These are phyloP conservation scores for Athalia cordata DNA, from an alignment of 2,888 invertebrate genomes.

Conservation along the genomic window DNA sequence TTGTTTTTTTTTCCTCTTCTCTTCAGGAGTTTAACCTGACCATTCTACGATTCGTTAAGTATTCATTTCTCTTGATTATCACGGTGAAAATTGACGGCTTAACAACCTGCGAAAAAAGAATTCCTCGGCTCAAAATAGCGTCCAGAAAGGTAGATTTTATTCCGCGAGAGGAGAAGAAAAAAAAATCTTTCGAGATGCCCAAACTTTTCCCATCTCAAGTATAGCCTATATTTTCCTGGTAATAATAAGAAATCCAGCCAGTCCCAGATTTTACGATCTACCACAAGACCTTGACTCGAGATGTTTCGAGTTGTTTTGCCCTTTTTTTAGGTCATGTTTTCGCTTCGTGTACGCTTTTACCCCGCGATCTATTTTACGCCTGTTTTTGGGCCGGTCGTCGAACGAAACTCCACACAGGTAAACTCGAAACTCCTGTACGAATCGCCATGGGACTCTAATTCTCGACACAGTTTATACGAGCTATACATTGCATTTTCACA, in stretches of 20 bases:
- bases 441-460: conserved; percentile 68
- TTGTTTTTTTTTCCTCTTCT: not conserved
- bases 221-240: conserved; percentile 33
- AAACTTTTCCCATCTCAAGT: conserved; percentile 43
- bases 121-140: conserved; percentile 21
- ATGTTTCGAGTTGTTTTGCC: conserved; percentile 25
- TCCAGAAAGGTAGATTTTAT: conserved; percentile 30
- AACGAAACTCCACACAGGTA: not conserved
- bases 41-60: conserved; percentile 36
- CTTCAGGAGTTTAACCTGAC: conserved; percentile 18
- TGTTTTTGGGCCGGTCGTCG: not conserved
- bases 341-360: conserved; percentile 14
- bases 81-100: conserved; percentile 33
- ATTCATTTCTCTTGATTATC: conserved; percentile 36
- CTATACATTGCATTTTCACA: conserved; percentile 70
- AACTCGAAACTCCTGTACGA: not conserved
- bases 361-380: conserved; percentile 10
- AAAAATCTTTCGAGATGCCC: conserved; percentile 21
- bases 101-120: conserved; percentile 25
- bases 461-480: conserved; percentile 66
- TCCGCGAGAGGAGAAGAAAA: conserved; percentile 12
- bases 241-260: conserved; percentile 36
- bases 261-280: not conserved
- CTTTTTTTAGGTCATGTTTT: conserved; percentile 28
- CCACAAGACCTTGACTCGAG: conserved; percentile 17